Base-by-base conservation (phyloP, 2,888 invertebrate genomes). In the Xanthostigma xanthostigma region DNA sequence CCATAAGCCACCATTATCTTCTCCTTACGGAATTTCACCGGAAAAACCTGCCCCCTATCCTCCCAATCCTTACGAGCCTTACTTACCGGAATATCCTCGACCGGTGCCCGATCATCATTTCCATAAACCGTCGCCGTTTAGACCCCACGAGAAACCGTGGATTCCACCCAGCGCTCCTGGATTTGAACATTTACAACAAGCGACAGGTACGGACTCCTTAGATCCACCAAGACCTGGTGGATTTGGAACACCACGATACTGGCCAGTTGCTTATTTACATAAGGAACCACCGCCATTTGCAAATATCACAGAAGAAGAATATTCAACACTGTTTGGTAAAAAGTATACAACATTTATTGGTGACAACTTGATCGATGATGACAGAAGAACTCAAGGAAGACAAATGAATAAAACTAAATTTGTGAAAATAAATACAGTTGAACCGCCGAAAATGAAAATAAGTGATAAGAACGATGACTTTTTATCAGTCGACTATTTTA, bases 251-350 rank as follows among this genome's bases (percentile, higher is more conserved):
- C 59, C 67, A 1, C 65, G 74, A 17, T 64, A 70, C 50, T 89
- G 87, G 86, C 88, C 88, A 0, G 81, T 89, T 13, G 82, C 85
- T 0, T 90, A 88, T 61, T 71, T 89, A 1, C 89, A 90, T 59
- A 79, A 80, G 62, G 80, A 81, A 51, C 77, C 80, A 36, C 89
- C 90, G 4, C 88, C 88, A 1, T 85, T 86, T 60, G 73, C 77
- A 17, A 48, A 48, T 27, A 27, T 17, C n/a, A 43, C 48, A 0
- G 39, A 40, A 39, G n/a, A 33, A 9, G 42, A 42, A 27, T 27
- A 27, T 27, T 27, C 27, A 27, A 27, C 27, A 6, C 27, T 27
- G 27, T 27, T 27, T 27, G 27, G 27, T 27, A 27, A 27, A 27
- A 27, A 27, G 27, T 27, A 27, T 27, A 27, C 27, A 6, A 27